A percentile compares a stretch with the other conserved stretches of the same genome.
phyloP scores from a whole-genome alignment of 2,888 invertebrate species.

The Mesochorus sp. region DNA sequence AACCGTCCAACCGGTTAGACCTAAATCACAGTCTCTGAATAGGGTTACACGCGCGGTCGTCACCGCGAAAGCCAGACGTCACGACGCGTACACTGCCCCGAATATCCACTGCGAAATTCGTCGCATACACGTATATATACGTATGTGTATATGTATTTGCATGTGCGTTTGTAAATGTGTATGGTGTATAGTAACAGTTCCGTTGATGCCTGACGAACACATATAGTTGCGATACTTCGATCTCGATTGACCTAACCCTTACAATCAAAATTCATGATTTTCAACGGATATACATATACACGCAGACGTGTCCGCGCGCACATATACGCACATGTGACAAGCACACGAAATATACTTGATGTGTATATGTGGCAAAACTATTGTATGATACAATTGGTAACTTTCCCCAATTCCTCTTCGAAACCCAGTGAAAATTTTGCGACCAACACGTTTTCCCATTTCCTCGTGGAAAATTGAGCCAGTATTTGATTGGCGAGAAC shows the following conservation, averaged over 20 bases:
- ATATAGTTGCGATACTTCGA: constrained; percentile 38
- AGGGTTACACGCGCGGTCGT: constrained; percentile 62
- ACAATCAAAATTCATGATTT: background rate
- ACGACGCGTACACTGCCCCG: constrained; percentile 18
- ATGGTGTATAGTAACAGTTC: constrained; percentile 30
- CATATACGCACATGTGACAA: too few relatives aligned
- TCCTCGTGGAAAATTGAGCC: constrained; percentile 20
- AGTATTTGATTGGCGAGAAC: constrained; percentile 17
- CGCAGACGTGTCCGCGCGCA: too few relatives aligned
- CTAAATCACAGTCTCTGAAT: constrained; percentile 67
- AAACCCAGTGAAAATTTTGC: constrained; percentile 10
- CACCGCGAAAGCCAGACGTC: constrained; percentile 59
- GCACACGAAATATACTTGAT: too few relatives aligned
- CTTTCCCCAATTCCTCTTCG: background rate
- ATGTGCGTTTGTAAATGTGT: too few relatives aligned
- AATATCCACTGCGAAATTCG: constrained; percentile 42
- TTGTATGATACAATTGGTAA: background rate
- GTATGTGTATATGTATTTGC: too few relatives aligned
- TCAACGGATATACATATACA: background rate
- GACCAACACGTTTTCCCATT: constrained; percentile 33
- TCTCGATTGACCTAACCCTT: constrained; percentile 26
- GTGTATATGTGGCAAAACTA: too few relatives aligned
- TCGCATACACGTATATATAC: constrained; percentile 12
- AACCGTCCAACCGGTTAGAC: constrained; percentile 67
- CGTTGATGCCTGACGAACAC: constrained; percentile 25